phyloP scores from a whole-genome alignment of 2,888 invertebrate species.

The Vandiemenella viatica region DNA sequence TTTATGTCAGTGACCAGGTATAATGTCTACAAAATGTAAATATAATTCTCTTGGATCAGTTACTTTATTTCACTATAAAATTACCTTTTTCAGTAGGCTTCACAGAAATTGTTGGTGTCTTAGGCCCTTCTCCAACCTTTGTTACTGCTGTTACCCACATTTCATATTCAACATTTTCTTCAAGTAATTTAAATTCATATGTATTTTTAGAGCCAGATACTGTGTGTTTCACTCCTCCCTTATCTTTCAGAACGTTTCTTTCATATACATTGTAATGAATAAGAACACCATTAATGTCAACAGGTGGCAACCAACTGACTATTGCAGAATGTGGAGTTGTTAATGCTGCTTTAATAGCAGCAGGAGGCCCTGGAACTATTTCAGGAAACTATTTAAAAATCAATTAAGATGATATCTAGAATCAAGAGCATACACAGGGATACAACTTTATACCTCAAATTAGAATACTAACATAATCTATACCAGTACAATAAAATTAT shows the following conservation, averaged over 20 bases:
- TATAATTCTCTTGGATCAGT: too few relatives aligned
- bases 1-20: too few relatives aligned
- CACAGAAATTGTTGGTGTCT: slow-evolving; percentile 25
- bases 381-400: neutral
- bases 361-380: slow-evolving; percentile 30
- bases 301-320: slow-evolving; percentile 29
- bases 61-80: too few relatives aligned
- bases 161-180: slow-evolving; percentile 15
- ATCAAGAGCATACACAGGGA: too few relatives aligned
- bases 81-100: slow-evolving; percentile 23
- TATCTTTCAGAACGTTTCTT: slow-evolving; percentile 11
- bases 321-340: slow-evolving; percentile 24
- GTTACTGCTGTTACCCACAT: slow-evolving; percentile 34
- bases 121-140: slow-evolving; percentile 30
- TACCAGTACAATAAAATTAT: too few relatives aligned
- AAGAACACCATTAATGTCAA: slow-evolving; percentile 28
- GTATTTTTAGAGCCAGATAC: slow-evolving; percentile 7
- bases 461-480: too few relatives aligned
- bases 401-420: too few relatives aligned
- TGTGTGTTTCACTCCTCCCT: slow-evolving; percentile 7
- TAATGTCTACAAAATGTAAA: too few relatives aligned
- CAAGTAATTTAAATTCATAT: slow-evolving; percentile 10
- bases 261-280: slow-evolving; percentile 28
- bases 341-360: slow-evolving; percentile 29
- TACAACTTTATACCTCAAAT: too few relatives aligned